phyloP scores from a whole-genome alignment of 2,888 invertebrate genomes.

The Campaea margaritaria region DNA sequence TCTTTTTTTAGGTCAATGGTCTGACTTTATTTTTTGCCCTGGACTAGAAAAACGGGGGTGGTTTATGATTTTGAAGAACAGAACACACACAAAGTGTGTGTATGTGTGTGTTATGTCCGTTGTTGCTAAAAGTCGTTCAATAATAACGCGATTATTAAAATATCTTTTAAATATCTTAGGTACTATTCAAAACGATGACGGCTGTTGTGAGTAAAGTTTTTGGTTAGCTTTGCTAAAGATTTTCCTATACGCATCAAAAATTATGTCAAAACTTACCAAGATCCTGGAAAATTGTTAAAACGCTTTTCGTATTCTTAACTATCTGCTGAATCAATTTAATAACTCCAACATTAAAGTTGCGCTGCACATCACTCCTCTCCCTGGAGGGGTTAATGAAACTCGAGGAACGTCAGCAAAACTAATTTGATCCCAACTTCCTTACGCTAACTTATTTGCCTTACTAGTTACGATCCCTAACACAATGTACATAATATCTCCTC shows the following conservation, averaged over 20 bases:
- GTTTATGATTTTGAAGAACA: too few relatives aligned
- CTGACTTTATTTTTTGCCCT: neutral
- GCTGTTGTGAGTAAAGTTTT: too few relatives aligned
- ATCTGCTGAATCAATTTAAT: conserved; percentile 26
- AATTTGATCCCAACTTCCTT: conserved; percentile 76
- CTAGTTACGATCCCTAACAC: conserved; percentile 71
- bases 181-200: too few relatives aligned
- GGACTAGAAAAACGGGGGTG: too few relatives aligned
- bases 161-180: too few relatives aligned
- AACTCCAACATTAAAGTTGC: conserved; percentile 19
- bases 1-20: neutral
- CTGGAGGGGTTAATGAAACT: conserved; percentile 73
- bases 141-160: too few relatives aligned
- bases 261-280: neutral
- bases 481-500: conserved; percentile 67
- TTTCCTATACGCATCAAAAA: too few relatives aligned
- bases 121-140: too few relatives aligned
- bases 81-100: too few relatives aligned
- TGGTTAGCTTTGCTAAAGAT: too few relatives aligned
- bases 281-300: neutral
- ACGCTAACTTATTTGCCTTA: conserved; percentile 70
- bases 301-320: conserved; percentile 10
- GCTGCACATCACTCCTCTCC: conserved; percentile 54
- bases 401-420: conserved; percentile 71
- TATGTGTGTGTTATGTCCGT: too few relatives aligned